phyloP scores from a whole-genome alignment of 64 coral and sea anemone species.

The Orbicella faveolata region DNA sequence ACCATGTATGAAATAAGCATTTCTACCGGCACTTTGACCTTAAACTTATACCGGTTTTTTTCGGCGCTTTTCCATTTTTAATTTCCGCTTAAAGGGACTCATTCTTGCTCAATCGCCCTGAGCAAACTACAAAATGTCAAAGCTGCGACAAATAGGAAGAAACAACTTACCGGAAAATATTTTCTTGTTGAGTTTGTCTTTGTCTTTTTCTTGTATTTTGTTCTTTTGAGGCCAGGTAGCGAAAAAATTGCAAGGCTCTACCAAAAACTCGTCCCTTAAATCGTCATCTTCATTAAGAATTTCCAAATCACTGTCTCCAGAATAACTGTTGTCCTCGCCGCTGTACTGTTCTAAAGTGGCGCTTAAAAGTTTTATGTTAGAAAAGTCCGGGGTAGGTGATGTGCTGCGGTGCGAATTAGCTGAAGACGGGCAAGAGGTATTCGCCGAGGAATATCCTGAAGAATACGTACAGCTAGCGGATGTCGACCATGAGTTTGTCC shows the following conservation, averaged over 20 bases:
- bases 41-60: neutral
- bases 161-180: conserved; percentile 61
- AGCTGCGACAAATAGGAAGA: neutral
- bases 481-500: conserved; percentile 80
- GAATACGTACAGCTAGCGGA: conserved; percentile 60
- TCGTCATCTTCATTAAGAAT: conserved; percentile 23
- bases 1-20: no score
- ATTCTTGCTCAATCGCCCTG: neutral
- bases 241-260: conserved; percentile 19
- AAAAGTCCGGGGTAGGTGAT: conserved; percentile 94
- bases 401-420: conserved; percentile 88
- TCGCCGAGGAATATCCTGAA: conserved; percentile 89
- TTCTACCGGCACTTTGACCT: no score
- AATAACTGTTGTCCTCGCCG: conserved; percentile 58
- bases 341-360: conserved; percentile 80
- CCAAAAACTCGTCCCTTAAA: conserved; percentile 6
- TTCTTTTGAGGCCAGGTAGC: conserved; percentile 58
- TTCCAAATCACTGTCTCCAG: conserved; percentile 47
- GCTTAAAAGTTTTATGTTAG: conserved; percentile 73
- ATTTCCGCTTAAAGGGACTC: neutral
- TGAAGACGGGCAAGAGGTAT: conserved; percentile 88
- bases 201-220: conserved; percentile 18
- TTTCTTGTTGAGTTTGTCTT: conserved; percentile 14
- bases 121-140: neutral
- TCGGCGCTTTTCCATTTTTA: neutral